Percentiles rank a stretch among this genome's conserved stretches.
phyloP scores from a whole-genome alignment of 2,113 vertebrate genomes.

The Crotalus viridis region DNA sequence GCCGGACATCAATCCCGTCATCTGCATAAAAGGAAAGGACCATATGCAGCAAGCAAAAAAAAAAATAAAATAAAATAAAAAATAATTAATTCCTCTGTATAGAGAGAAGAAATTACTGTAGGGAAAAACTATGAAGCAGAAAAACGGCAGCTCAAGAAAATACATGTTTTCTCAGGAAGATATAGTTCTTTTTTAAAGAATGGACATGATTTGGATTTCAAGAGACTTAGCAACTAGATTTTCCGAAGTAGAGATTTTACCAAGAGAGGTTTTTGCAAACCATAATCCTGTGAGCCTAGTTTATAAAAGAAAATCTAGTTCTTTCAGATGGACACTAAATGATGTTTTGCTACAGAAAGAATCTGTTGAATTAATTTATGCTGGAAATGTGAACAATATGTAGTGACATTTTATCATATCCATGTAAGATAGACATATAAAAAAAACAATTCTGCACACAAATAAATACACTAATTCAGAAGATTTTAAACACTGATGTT shows the following conservation, averaged over 20 bases:
- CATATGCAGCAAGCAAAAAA: accelerated
- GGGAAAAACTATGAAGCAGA: background rate
- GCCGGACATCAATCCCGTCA: slow-evolving; percentile 94
- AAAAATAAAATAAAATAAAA: background rate
- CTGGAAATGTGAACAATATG: too few species aligned
- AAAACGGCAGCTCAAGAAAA: background rate
- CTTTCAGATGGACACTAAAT: background rate
- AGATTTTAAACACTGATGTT: too few species aligned
- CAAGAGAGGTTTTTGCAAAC: background rate
- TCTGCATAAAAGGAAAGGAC: slow-evolving; percentile 66
- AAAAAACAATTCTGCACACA: too few species aligned
- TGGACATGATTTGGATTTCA: background rate
- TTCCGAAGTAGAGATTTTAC: background rate
- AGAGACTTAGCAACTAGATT: background rate
- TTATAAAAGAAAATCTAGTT: background rate
- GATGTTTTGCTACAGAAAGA: background rate
- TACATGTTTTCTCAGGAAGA: background rate
- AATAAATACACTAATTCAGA: too few species aligned
- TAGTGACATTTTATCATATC: too few species aligned
- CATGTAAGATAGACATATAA: too few species aligned
- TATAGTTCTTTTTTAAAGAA: background rate
- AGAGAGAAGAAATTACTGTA: background rate
- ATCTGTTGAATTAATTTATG: too few species aligned
- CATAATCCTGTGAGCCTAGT: background rate
- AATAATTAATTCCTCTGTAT: background rate